Conservation (phyloP, 2,797 vertebrate genomes). For the Sebastes diploproa region DNA sequence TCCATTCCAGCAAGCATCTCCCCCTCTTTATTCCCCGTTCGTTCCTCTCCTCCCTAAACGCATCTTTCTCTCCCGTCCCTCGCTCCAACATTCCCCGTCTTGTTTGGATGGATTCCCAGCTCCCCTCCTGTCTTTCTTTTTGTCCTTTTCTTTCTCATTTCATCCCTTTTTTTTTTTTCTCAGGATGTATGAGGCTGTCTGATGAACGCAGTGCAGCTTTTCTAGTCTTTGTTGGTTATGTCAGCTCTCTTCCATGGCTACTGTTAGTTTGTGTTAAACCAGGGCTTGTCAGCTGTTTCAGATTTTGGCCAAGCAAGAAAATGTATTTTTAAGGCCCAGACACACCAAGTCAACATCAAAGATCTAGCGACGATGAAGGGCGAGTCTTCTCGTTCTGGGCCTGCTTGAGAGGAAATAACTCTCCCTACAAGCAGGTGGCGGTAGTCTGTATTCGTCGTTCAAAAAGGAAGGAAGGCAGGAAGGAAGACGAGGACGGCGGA, state of each 20-base stretch:
- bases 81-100: slow-evolving; percentile 24
- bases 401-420: too few relatives aligned
- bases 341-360: too few relatives aligned
- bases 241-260: not conserved
- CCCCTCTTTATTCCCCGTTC: slow-evolving; percentile 5
- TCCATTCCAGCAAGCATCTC: slow-evolving; percentile 47
- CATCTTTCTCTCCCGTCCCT: slow-evolving; percentile 7
- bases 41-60: not conserved
- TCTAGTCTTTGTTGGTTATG: slow-evolving; percentile 41
- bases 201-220: slow-evolving; percentile 29
- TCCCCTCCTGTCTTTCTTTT: slow-evolving; percentile 14
- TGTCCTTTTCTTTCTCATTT: slow-evolving; percentile 5
- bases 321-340: not conserved
- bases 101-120: slow-evolving; percentile 28
- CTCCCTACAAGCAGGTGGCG: too few relatives aligned
- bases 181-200: slow-evolving; percentile 12
- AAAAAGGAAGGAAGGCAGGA: too few relatives aligned
- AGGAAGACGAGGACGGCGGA: too few relatives aligned
- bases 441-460: too few relatives aligned
- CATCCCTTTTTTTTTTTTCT: not conserved
- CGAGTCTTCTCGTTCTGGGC: too few relatives aligned
- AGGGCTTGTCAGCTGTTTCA: not conserved
- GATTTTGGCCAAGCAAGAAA: not conserved
- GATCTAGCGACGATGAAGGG: too few relatives aligned
- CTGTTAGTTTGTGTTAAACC: not conserved